Percentiles rank a stretch among this genome's conserved stretches.
Evolutionary conservation across 1,140 invertebrate species (phyloP).

Genomic region (Drosophila carrolli): DNA sequence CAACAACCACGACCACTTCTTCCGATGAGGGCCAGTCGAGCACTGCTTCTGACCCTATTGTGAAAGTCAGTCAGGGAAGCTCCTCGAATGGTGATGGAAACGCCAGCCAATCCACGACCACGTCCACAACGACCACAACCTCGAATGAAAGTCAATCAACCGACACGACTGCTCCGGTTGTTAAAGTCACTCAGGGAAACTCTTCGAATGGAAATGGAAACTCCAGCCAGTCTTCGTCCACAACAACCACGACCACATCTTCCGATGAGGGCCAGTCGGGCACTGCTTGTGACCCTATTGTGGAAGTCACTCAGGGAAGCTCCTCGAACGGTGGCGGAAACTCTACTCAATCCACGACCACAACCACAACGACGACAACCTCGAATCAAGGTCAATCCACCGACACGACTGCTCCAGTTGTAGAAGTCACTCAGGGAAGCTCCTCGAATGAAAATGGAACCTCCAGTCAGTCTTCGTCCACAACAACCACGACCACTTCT

Average conservation of each 20-base stretch:
- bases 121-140: neutral
- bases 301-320: neutral
- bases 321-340: neutral
- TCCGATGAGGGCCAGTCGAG: neutral
- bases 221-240: neutral
- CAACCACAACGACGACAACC: conserved; percentile 1
- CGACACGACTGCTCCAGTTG: conserved; percentile 1
- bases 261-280: neutral
- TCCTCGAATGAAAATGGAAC: neutral
- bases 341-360: neutral
- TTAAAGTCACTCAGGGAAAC: neutral
- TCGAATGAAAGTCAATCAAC: too few relatives aligned
- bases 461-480: neutral
- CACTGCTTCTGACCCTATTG: neutral
- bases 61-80: neutral
- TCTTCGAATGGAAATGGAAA: neutral
- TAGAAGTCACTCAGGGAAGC: neutral
- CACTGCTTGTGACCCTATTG: neutral
- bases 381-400: conserved; percentile 4
- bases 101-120: conserved; percentile 10
- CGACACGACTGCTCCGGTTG: too few relatives aligned
- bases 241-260: neutral
- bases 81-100: neutral
- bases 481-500: neutral
- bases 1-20: conserved; percentile 19